These are phyloP conservation scores for Tiphia femorata DNA, from an alignment of 2,888 invertebrate genomes.

Conservation along the genomic window DNA sequence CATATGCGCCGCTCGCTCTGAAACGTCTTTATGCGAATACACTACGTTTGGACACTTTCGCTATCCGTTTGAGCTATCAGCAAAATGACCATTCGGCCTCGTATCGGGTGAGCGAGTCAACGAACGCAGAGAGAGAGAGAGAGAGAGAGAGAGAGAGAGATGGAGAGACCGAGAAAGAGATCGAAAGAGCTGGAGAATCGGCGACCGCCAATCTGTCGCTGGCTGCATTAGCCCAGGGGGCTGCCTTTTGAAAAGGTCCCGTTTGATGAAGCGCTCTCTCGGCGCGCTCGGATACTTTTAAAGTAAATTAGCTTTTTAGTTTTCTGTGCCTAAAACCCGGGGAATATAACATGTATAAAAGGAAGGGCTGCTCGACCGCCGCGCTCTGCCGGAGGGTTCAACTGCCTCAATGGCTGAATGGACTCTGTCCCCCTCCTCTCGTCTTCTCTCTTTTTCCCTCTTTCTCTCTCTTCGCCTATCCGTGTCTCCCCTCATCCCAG, in stretches of 20 bases:
- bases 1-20: conserved; percentile 4
- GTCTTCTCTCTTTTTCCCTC: neutral
- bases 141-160: conserved; percentile 16
- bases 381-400: conserved; percentile 45
- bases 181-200: conserved; percentile 38
- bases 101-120: conserved; percentile 26
- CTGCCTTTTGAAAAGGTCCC: conserved; percentile 61
- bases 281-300: conserved; percentile 62
- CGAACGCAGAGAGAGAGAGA: conserved; percentile 13
- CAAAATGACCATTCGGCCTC: conserved; percentile 64
- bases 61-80: conserved; percentile 63
- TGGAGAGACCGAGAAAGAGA: conserved; percentile 8
- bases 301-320: conserved; percentile 70
- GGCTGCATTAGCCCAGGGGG: conserved; percentile 64
- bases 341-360: conserved; percentile 57
- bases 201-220: conserved; percentile 67
- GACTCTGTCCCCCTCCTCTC: conserved; percentile 17
- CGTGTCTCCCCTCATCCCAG: conserved; percentile 1
- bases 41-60: conserved; percentile 59
- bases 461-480: conserved; percentile 8
- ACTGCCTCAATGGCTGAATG: conserved; percentile 54
- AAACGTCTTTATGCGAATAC: conserved; percentile 38
- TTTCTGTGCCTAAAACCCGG: conserved; percentile 64
- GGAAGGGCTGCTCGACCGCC: conserved; percentile 48
- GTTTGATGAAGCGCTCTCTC: conserved; percentile 54